Evolutionary conservation across 1,140 invertebrate species (phyloP).

Genomic region (Hyles euphorbiae): DNA sequence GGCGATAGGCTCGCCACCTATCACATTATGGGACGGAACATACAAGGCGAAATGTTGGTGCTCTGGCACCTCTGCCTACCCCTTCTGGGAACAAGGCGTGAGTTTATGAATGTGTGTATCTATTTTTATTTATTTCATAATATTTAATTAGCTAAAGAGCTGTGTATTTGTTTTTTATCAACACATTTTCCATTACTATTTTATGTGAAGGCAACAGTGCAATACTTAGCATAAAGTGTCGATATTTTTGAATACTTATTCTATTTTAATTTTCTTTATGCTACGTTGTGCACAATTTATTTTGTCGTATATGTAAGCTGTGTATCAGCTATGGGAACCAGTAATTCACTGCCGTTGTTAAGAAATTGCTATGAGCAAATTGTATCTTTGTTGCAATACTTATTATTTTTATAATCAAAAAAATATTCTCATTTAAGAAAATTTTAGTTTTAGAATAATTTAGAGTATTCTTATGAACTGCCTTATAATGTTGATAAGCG

Average conservation of each 20-base stretch:
- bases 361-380: slow-evolving; percentile 57
- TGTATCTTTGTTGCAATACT: slow-evolving; percentile 54
- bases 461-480: slow-evolving; percentile 1
- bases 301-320: slow-evolving; percentile 18
- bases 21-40: too few relatives aligned
- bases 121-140: too few relatives aligned
- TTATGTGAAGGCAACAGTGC: slow-evolving; percentile 14
- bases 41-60: too few relatives aligned
- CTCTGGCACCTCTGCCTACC: too few relatives aligned
- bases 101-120: too few relatives aligned
- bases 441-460: slow-evolving; percentile 7
- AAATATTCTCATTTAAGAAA: slow-evolving; percentile 26
- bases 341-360: slow-evolving; percentile 57
- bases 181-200: slow-evolving; percentile 6
- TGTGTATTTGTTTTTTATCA: not conserved
- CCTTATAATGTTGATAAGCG: slow-evolving; percentile 2
- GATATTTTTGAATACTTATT: slow-evolving; percentile 11
- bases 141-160: too few relatives aligned
- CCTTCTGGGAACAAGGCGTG: too few relatives aligned
- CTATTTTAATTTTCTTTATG: slow-evolving; percentile 30
- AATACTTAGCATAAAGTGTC: slow-evolving; percentile 45
- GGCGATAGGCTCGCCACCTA: too few relatives aligned
- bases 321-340: slow-evolving; percentile 44
- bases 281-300: slow-evolving; percentile 28
- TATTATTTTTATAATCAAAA: slow-evolving; percentile 34